Base-by-base conservation (phyloP, 2,888 invertebrate genomes). In the Caenorhabditis sp. region DNA sequence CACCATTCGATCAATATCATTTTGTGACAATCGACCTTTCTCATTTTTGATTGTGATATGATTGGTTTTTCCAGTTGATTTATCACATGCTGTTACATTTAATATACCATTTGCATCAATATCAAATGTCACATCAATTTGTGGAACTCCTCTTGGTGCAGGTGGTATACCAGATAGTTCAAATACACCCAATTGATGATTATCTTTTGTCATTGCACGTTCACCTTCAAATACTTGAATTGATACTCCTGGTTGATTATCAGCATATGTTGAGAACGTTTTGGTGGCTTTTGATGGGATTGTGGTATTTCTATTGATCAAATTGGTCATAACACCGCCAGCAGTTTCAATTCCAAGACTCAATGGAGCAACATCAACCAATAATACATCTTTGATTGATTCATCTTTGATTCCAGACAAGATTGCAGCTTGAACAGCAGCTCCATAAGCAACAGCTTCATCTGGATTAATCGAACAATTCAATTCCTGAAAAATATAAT, bases 391-490 rank as follows among this genome's bases (percentile, higher is more conserved):
- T 52, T 80, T 75, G 61, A 78, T 76, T 50, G 63, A 57, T 3
- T 70, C 27, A 52, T 67, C 64, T 54, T 77, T 56, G 12, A 70
- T 70, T 36, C 77, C 77, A 17, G 70, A 66, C 2, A 78, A 67
- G 43, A 78, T 59, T 17, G 78, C 78, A 4, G 76, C 78, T 57
- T 78, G 77, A 12, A 80, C 77, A 17, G 80, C 80, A 52, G 95
- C 95, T 78, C 95, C 95, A 87, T 95, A 95, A 1, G 95, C 96
- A 14, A 97, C 95, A 84, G 95, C 95, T 90, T 96, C 95, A 89
- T 96, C 95, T 8, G 95, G 95, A 89, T 96, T 95, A 90, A 96
- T 95, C 25, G 91, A 90, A 88, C 95, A 94, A 91, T 95, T 95
- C 80, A 96, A 90, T 89, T 95, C 95, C 93, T 50, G 26, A 12